Evolutionary conservation across 2,888 invertebrate species (phyloP), one percentile per base, ranked within the genome.

Genomic region (Watsonalla cultraria): DNA sequence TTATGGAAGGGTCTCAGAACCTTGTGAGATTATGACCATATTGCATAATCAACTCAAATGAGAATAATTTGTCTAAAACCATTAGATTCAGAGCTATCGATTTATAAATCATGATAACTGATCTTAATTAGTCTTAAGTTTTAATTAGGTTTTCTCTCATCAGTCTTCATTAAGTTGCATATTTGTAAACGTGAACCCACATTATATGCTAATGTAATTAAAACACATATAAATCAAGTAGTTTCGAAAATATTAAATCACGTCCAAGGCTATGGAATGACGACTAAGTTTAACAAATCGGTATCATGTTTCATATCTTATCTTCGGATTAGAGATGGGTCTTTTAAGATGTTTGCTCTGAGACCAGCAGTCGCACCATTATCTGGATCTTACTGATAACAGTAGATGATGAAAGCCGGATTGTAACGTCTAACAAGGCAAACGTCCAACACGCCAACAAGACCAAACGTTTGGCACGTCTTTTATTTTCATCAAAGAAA

Each of bases 251-350:
- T 49, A 48, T 37, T 47, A 61, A 63, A 64, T 60, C 62, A 62
- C 54, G 59, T 61, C 57, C 66, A 66, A 68, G 66, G 68, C 56
- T 59, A 53, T 56, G 11, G 52, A 47, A 53, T 52, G 46, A 57
- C 54, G 55, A 57, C 59, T 53, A 58, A 61, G 53, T 60, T 61
- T 64, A 56, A 63, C 62, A 60, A 64, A 64, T 65, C 55, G 53
- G 65, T 58, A 59, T 64, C 62, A 54, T 59, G 57, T 65, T 62
- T 55, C 62, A 51, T 60, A 52, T 54, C 46, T 54, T 58, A 11
- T 46, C 11, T 35, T 14, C 42, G 7, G n/a, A 35, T 35, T 6
- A n/a, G 37, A 53, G 51, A 53, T 52, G 45, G 51, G 54, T 54
- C 54, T 11, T 42, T 11, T 48, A 14, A 48, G 48, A 48, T 48